Base-by-base conservation (phyloP, 1,140 invertebrate species). In the Ips nitidus region DNA sequence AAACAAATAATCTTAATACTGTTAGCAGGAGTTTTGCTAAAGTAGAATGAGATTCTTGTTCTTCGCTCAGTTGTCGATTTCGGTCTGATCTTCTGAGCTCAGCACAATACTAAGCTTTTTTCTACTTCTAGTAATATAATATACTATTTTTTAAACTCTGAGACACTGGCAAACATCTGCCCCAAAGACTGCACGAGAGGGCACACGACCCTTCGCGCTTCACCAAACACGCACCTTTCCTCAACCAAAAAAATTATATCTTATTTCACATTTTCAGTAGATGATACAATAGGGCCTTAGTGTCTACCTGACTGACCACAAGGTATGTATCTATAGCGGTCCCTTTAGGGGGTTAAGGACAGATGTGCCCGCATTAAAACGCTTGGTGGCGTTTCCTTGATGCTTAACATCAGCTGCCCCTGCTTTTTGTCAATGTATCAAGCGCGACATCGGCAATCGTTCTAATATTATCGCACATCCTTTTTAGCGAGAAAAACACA, bases 221-320 rank as follows among this genome's bases (percentile, higher is more conserved):
- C 45, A 3, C 1, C 2, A 2, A 50, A 50, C 3, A 50, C 3
- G 22, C 22, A 22, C 22, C 22, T 22, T 22, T 22, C 45, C 22
- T 50, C 22, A 8, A 22, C 22, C 6, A 50, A 50, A 50, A 50
- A 47, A 1, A n/a, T 47, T 47, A 47, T 47, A 47, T 47, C 45
- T 1, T n/a, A 47, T 47, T 47, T 47, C 2, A n/a, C 6, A 47
- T 47, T 47, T 47, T 47, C 45, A n/a, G 6, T 7, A 2, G 45
- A 2, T n/a, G 6, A 2, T 47, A 47, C 45, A n/a, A n/a, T n/a
- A 2, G 22, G 45, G 45, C 6, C 45, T 47, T n/a, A 3, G 4
- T 41, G 36, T 58, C 41, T 58, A 58, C 56, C 56, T 58, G 56
- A 41, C 1, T 58, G 56, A 58, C 56, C 56, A 58, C 56, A 58